phyloP scores from a whole-genome alignment of 1,140 invertebrate genomes.

The Hyposmocoma kahamanoa region DNA sequence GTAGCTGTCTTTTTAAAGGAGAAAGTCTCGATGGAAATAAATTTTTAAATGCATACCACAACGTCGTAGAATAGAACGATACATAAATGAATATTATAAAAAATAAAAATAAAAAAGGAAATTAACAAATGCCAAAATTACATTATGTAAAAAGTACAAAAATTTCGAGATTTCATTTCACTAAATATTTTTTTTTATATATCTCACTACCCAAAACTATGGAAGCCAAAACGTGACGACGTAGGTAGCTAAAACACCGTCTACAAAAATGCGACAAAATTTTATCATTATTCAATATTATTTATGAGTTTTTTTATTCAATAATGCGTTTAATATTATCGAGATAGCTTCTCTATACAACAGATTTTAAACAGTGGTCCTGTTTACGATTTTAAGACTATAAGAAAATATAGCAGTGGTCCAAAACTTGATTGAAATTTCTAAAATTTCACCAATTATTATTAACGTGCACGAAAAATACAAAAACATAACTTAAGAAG shows the following conservation, averaged over 20 bases:
- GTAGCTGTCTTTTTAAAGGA: slow-evolving; percentile 19
- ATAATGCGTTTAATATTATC: slow-evolving; percentile 44
- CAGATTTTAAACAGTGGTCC: slow-evolving; percentile 45
- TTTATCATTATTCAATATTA: slow-evolving; percentile 25
- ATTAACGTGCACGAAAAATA: too few relatives aligned
- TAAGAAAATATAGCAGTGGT: slow-evolving; percentile 62
- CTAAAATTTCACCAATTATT: slow-evolving; percentile 8
- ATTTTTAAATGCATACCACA: slow-evolving; percentile 46
- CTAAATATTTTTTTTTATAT: slow-evolving; percentile 30
- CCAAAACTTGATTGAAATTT: slow-evolving; percentile 39
- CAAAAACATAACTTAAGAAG: too few relatives aligned
- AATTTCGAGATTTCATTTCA: slow-evolving; percentile 29
- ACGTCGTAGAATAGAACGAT: too few relatives aligned
- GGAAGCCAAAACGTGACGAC: slow-evolving; percentile 60
- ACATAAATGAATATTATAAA: slow-evolving; percentile 18
- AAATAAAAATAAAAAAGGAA: slow-evolving; percentile 6
- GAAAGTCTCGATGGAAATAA: too few relatives aligned
- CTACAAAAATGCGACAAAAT: slow-evolving; percentile 38
- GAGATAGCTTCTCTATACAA: slow-evolving; percentile 57
- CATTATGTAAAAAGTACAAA: slow-evolving; percentile 51
- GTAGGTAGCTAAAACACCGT: slow-evolving; percentile 33
- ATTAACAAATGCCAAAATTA: slow-evolving; percentile 19
- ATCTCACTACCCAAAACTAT: slow-evolving; percentile 51
- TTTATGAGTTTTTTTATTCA: slow-evolving; percentile 38
- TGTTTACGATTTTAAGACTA: slow-evolving; percentile 35